Evolutionary conservation across 2,113 vertebrate genomes (phyloP).

Genomic region (Macrotus californicus): DNA sequence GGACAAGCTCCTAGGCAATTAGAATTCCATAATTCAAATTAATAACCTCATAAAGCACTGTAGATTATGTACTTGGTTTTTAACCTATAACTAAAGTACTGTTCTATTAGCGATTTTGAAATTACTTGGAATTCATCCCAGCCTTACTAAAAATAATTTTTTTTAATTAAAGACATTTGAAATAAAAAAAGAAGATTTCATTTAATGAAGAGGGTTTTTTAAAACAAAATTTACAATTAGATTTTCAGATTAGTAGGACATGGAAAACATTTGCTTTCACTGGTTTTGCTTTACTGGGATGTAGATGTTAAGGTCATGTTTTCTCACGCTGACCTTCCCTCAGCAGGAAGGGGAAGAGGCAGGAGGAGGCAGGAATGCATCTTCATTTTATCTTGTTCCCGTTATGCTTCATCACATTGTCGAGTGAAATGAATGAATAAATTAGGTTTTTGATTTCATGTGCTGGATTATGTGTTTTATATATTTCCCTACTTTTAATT

Average conservation of each 20-base stretch:
- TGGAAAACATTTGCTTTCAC: conserved; percentile 53
- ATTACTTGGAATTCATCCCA: conserved; percentile 40
- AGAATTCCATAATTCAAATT: conserved; percentile 69
- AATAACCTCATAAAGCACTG: conserved; percentile 68
- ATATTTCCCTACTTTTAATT: conserved; percentile 63
- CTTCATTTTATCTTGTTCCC: conserved; percentile 33
- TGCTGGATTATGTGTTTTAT: conserved; percentile 49
- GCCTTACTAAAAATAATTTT: conserved; percentile 42
- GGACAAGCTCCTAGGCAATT: conserved; percentile 36
- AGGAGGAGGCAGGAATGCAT: neutral
- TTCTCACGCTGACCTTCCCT: neutral
- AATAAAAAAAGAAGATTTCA: conserved; percentile 15
- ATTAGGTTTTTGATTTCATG: conserved; percentile 47
- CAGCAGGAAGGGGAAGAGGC: neutral
- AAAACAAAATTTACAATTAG: neutral
- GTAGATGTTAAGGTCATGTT: conserved; percentile 30
- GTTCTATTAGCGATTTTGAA: conserved; percentile 13
- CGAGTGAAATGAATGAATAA: conserved; percentile 62
- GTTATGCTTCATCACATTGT: conserved; percentile 55
- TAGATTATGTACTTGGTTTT: conserved; percentile 45
- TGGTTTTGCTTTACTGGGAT: conserved; percentile 40
- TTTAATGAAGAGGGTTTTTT: neutral
- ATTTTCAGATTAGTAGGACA: conserved; percentile 30
- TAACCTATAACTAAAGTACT: conserved; percentile 11
- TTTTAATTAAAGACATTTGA: conserved; percentile 26